Conservation (phyloP, 2,888 invertebrate genomes). For the Agonopterix arenella region DNA sequence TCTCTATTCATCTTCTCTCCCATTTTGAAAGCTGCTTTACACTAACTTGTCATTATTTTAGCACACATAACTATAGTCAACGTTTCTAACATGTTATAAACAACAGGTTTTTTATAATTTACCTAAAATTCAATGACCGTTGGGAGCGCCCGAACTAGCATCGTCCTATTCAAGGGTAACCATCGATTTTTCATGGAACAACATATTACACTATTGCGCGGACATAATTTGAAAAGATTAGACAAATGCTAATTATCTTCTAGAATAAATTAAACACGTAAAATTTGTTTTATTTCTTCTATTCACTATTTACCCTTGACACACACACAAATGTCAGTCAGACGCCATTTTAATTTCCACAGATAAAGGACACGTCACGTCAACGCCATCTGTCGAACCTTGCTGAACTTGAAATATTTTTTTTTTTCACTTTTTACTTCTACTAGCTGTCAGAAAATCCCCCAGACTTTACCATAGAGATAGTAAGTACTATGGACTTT, state of each 20-base stretch:
- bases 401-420: too few species aligned
- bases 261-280: too few species aligned
- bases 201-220: too few species aligned
- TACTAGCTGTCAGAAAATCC: too few species aligned
- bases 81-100: constrained; percentile 22
- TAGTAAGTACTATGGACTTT: too few species aligned
- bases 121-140: constrained; percentile 29
- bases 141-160: constrained; percentile 60
- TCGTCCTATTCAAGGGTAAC: constrained; percentile 11
- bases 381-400: too few species aligned
- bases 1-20: constrained; percentile 64
- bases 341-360: constrained; percentile 13
- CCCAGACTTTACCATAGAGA: too few species aligned
- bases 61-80: constrained; percentile 29
- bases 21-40: constrained; percentile 27
- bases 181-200: too few species aligned
- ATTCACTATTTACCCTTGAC: constrained; percentile 18
- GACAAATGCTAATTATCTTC: too few species aligned
- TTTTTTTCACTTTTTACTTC: too few species aligned
- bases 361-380: background rate
- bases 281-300: background rate
- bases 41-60: constrained; percentile 10
- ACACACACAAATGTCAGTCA: constrained; percentile 11
- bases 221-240: too few species aligned
- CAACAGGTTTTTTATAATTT: constrained; percentile 13